Base-by-base conservation (phyloP, 2,888 invertebrate genomes). In the Tridacna crocea region DNA sequence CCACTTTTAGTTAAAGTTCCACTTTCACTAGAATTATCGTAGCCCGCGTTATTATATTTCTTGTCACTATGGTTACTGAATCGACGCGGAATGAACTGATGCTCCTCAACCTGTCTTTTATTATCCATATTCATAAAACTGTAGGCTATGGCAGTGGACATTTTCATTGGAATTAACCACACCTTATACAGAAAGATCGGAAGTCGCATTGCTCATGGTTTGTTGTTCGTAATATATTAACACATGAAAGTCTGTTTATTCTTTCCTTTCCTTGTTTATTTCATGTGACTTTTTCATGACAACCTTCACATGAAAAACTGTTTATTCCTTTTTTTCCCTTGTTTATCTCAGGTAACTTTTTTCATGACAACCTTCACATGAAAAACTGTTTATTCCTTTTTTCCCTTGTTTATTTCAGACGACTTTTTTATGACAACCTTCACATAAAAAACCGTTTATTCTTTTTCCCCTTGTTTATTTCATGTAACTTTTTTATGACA, bases 131-230 rank as follows among this genome's bases (percentile, higher is more conserved):
- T 79, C 86, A 86, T 86, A 46, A 83, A 86, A 48, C 86, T 86
- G 61, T 86, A 86, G 22, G 86, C 86, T 15, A 86, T 86, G n/a
- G 86, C 86, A 10, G 86, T 86, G 51, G 86, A 77, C 86, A 86
- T 86, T 79, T 77, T 83, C 63, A 36, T 46, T 19, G 81, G 74
- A 24, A 82, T 68, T 15, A 78, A 72, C 83, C 86, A 86, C 63
- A 79, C 26, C 68, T 60, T 82, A 61, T 75, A 46, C 3, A 83
- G 70, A 47, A 81, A 61, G 70, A 63, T 63, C 8, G 76, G 58
- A 24, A 75, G 79, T 72, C 72, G 86, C 86, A 86, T 86, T 75
- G 79, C 86, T 79, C 86, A 83, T 86, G 60, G 47, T 60, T 36
- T 68, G 47, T 4, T 8, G 36, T 36, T 36, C 36, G 36, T 36